Evolutionary conservation across 2,797 vertebrate species (phyloP).

Genomic region (Lithobates pipiens): DNA sequence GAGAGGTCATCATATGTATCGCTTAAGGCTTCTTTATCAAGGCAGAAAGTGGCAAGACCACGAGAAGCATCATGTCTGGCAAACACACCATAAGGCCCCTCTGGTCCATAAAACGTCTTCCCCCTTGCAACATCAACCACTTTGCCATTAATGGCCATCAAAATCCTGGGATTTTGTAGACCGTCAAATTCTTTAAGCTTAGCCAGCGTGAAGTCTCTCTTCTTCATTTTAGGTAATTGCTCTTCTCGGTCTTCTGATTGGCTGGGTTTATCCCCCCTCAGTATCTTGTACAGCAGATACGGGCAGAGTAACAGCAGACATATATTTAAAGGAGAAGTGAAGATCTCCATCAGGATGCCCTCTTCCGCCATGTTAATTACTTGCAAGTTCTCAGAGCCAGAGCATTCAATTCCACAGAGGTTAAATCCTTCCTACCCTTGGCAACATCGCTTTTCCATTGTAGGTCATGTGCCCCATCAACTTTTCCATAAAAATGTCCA

Average conservation of each 20-base stretch:
- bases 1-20: slow-evolving; percentile 93
- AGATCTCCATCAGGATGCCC: slow-evolving; percentile 85
- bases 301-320: slow-evolving; percentile 89
- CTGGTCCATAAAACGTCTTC: slow-evolving; percentile 95
- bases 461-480: too few species aligned
- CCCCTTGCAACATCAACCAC: slow-evolving; percentile 94
- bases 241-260: slow-evolving; percentile 73
- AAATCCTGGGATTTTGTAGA: slow-evolving; percentile 82
- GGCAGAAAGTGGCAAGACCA: slow-evolving; percentile 95
- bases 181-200: slow-evolving; percentile 88
- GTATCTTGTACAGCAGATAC: slow-evolving; percentile 91
- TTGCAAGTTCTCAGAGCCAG: neutral
- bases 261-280: slow-evolving; percentile 84
- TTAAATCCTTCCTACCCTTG: neutral
- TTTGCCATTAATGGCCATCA: slow-evolving; percentile 93
- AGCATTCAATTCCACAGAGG: neutral
- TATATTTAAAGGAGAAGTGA: slow-evolving; percentile 90
- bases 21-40: slow-evolving; percentile 93
- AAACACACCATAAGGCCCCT: slow-evolving; percentile 95
- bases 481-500: too few species aligned
- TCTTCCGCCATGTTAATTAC: slow-evolving; percentile 57
- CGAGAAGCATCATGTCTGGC: slow-evolving; percentile 94
- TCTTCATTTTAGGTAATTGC: slow-evolving; percentile 83
- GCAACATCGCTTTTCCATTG: too few species aligned
- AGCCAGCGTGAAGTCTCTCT: slow-evolving; percentile 86